Conservation (phyloP, 2,113 vertebrate genomes). For the Tyrannus savana region DNA sequence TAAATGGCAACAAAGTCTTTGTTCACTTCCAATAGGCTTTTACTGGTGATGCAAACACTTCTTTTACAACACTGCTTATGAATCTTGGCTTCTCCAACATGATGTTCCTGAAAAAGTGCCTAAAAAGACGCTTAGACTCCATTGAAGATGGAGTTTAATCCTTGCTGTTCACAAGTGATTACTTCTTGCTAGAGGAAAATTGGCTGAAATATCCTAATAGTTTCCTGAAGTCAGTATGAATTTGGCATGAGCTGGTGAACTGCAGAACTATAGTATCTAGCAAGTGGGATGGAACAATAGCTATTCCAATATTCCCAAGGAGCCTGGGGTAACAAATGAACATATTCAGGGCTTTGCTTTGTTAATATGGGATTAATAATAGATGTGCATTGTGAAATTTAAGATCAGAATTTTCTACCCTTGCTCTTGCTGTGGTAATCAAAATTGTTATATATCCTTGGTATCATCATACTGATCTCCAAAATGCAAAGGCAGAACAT, state of each 20-base stretch:
- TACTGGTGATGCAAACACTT: not conserved
- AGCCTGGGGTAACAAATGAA: conserved; percentile 30
- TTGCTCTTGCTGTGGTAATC: conserved; percentile 54
- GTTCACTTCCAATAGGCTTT: not conserved
- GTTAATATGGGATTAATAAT: conserved; percentile 54
- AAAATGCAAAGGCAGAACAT: conserved; percentile 1
- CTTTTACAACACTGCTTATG: not conserved
- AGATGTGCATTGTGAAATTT: conserved; percentile 24
- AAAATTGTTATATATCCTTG: conserved; percentile 34
- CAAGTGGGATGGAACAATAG: not conserved
- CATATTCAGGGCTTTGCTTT: conserved; percentile 31
- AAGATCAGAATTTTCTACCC: conserved; percentile 32
- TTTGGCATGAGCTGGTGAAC: not conserved
- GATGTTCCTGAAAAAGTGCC: not conserved
- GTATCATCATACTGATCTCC: conserved; percentile 43
- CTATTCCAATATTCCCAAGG: conserved; percentile 12
- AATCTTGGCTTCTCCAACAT: not conserved
- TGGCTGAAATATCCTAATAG: not conserved
- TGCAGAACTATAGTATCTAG: not conserved
- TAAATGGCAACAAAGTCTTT: not conserved
- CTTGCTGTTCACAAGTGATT: not conserved
- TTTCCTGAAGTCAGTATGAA: conserved; percentile 41
- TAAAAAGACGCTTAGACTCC: not conserved
- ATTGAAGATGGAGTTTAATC: not conserved
- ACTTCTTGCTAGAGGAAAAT: not conserved